Evolutionary conservation across 2,888 invertebrate species (phyloP).

Genomic region (Netelia fuscicornis): DNA sequence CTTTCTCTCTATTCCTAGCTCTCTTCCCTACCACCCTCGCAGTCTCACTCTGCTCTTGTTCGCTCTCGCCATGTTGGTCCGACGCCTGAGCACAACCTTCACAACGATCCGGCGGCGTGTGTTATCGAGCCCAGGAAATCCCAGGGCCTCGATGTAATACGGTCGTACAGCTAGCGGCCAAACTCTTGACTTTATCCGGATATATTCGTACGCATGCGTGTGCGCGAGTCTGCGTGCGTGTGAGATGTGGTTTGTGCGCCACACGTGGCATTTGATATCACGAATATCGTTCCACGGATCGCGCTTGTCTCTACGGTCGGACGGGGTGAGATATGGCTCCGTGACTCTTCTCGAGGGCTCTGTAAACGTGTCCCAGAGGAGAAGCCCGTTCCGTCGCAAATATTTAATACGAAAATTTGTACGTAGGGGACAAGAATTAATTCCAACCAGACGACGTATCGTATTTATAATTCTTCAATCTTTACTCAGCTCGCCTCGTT

Average conservation of each 20-base stretch:
- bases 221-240: background rate
- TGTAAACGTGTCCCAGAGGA: background rate
- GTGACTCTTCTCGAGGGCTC: background rate
- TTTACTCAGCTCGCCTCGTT: no score
- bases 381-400: no score
- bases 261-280: conserved; percentile 44
- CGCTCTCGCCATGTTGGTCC: conserved; percentile 3
- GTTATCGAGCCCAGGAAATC: conserved; percentile 78
- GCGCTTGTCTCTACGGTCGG: conserved; percentile 1
- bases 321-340: conserved; percentile 14
- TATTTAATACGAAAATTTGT: no score
- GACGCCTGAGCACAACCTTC: background rate
- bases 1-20: background rate
- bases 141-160: conserved; percentile 74
- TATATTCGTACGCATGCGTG: conserved; percentile 11
- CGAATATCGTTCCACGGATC: conserved; percentile 31
- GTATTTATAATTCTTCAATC: no score
- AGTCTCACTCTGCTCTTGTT: background rate
- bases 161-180: conserved; percentile 52
- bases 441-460: no score
- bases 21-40: background rate
- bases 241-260: background rate
- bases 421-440: no score
- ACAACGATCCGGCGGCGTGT: conserved; percentile 56
- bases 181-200: conserved; percentile 18